Conservation (phyloP, 2,888 invertebrate genomes). For the Conus canariensis region DNA sequence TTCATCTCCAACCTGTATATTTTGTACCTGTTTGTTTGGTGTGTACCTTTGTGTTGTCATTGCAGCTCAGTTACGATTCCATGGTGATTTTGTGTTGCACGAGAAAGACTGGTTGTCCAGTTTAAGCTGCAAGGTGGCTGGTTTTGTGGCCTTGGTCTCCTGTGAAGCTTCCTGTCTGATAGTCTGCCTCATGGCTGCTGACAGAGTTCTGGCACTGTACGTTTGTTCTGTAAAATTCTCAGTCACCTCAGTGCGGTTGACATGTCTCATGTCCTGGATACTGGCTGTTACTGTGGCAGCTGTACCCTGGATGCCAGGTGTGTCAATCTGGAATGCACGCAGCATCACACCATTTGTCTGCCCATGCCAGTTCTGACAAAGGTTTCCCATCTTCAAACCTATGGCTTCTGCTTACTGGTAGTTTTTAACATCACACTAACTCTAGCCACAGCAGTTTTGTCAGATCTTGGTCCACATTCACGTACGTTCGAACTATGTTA, state of each 20-base stretch:
- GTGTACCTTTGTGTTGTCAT: conserved; percentile 70
- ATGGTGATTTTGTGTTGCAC: conserved; percentile 65
- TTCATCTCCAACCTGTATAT: neutral
- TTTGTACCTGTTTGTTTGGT: conserved; percentile 36
- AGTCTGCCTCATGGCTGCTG: conserved; percentile 83
- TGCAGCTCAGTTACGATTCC: conserved; percentile 66
- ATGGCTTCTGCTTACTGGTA: conserved; percentile 16
- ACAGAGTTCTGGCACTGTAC: conserved; percentile 76
- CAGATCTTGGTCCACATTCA: neutral
- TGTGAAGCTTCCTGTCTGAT: conserved; percentile 73
- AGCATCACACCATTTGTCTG: neutral
- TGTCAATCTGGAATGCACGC: neutral
- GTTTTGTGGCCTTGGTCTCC: conserved; percentile 77
- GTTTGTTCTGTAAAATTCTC: neutral
- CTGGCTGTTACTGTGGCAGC: neutral
- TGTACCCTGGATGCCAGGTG: neutral
- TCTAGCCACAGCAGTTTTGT: neutral
- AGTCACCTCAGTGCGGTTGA: neutral
- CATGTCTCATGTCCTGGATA: conserved; percentile 9
- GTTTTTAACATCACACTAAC: neutral
- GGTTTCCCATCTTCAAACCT: neutral
- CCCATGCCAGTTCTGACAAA: neutral
- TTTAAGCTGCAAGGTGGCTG: conserved; percentile 75
- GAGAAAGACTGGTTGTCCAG: conserved; percentile 72
- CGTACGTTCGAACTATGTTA: neutral